These are phyloP conservation scores for Metopia argyrocephala DNA, from an alignment of 2,888 invertebrate genomes.

Conservation along the genomic window DNA sequence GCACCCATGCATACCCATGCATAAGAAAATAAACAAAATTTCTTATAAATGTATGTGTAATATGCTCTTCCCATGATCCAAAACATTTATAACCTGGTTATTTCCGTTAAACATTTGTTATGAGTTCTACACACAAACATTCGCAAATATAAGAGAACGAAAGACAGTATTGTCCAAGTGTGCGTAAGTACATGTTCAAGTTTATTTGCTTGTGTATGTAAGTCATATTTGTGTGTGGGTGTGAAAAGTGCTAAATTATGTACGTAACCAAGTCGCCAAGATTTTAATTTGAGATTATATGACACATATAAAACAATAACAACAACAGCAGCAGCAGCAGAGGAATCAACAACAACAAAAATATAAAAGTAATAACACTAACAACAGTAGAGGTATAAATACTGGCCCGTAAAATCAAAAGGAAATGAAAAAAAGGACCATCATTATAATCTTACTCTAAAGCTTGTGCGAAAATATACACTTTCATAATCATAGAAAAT, in stretches of 20 bases:
- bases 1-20: not conserved
- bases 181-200: not conserved
- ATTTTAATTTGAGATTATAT: slow-evolving; percentile 66
- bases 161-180: not conserved
- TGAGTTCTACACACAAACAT: not conserved
- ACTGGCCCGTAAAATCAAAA: slow-evolving; percentile 26
- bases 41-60: not conserved
- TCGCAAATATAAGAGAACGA: not conserved
- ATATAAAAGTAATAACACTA: slow-evolving; percentile 21
- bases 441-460: slow-evolving; percentile 23
- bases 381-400: slow-evolving; percentile 29
- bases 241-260: slow-evolving; percentile 56
- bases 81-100: slow-evolving; percentile 56
- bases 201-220: not conserved
- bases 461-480: not conserved
- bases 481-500: not conserved
- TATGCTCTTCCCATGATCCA: slow-evolving; percentile 12
- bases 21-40: not conserved
- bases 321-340: slow-evolving; percentile 24
- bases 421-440: no score
- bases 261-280: slow-evolving; percentile 62
- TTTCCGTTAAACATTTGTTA: slow-evolving; percentile 49
- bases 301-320: slow-evolving; percentile 51
- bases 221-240: slow-evolving; percentile 13
- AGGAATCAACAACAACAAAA: no score